These are phyloP conservation scores for Lagria hirta DNA, from an alignment of 2,888 invertebrate genomes.

Conservation along the genomic window DNA sequence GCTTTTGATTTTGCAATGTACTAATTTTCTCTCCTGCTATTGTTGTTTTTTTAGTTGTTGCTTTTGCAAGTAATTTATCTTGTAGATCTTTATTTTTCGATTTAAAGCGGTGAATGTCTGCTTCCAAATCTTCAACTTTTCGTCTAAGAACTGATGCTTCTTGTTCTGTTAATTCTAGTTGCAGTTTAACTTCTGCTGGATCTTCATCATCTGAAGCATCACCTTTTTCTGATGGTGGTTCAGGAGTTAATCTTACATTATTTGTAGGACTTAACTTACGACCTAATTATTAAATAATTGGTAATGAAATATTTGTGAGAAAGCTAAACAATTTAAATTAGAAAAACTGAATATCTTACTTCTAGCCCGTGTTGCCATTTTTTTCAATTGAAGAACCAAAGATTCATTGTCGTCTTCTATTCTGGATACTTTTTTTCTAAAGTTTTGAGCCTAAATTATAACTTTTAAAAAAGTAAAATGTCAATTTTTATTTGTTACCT, in stretches of 20 bases:
- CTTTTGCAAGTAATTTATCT: slow-evolving; percentile 64
- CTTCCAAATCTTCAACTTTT: slow-evolving; percentile 83
- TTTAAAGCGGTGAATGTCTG: slow-evolving; percentile 72
- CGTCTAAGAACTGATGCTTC: slow-evolving; percentile 80
- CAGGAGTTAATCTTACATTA: slow-evolving; percentile 62
- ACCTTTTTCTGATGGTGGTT: slow-evolving; percentile 68
- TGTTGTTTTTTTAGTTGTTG: slow-evolving; percentile 39
- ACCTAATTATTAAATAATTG: slow-evolving; percentile 56
- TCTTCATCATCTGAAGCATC: slow-evolving; percentile 79
- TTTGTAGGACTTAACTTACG: slow-evolving; percentile 69
- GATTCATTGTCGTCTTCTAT: slow-evolving; percentile 98
- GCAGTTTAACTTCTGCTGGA: slow-evolving; percentile 78
- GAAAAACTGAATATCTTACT: slow-evolving; percentile 60
- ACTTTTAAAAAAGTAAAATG: slow-evolving; percentile 30
- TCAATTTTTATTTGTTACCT: slow-evolving; percentile 58
- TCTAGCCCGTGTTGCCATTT: slow-evolving; percentile 87
- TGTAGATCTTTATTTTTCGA: slow-evolving; percentile 77
- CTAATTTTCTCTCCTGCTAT: slow-evolving; percentile 50
- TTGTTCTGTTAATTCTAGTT: slow-evolving; percentile 87
- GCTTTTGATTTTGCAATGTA: slow-evolving; percentile 65
- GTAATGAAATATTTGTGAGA: slow-evolving; percentile 7
- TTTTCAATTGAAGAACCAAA: slow-evolving; percentile 91
- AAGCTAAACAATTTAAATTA: slow-evolving; percentile 13
- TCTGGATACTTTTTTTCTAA: slow-evolving; percentile 86
- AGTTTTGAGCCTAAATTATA: slow-evolving; percentile 75